These are phyloP conservation scores for Crypturellus tataupa DNA, from an alignment of 2,797 vertebrate genomes.

Conservation along the genomic window DNA sequence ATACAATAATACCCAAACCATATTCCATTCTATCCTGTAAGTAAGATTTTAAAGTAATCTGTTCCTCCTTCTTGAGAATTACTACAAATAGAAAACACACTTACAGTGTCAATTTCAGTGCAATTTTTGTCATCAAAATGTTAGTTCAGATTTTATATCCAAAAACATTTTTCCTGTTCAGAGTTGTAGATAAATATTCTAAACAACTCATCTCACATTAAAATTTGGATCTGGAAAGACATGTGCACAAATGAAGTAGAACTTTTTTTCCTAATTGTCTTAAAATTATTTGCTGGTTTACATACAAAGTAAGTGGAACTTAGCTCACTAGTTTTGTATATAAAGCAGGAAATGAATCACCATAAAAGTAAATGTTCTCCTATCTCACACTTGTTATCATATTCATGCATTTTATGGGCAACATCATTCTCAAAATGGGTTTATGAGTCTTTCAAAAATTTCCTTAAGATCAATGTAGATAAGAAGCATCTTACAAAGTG, in stretches of 20 bases:
- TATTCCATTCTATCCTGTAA: neutral
- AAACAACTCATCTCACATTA: neutral
- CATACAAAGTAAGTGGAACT: neutral
- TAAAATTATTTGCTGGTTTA: slow-evolving; percentile 1
- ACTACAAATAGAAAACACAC: neutral
- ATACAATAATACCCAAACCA: neutral
- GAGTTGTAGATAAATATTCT: neutral
- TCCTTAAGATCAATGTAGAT: neutral
- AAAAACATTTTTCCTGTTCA: neutral
- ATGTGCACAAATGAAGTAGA: neutral
- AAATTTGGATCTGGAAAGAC: neutral
- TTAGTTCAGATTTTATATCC: neutral
- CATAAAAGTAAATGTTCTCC: neutral
- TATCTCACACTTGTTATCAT: neutral
- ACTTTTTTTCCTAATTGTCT: neutral
- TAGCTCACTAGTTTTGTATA: neutral
- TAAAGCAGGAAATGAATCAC: slow-evolving; percentile 20
- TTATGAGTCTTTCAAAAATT: neutral
- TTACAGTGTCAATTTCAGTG: neutral
- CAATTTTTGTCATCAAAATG: neutral
- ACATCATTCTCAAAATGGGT: neutral
- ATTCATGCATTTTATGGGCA: neutral
- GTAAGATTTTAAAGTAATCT: neutral
- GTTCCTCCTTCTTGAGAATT: neutral
- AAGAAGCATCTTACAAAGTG: neutral